Evolutionary conservation across 2,888 invertebrate genomes (phyloP), one percentile per base, ranked within the genome.

Genomic region (Oasisia sp.): DNA sequence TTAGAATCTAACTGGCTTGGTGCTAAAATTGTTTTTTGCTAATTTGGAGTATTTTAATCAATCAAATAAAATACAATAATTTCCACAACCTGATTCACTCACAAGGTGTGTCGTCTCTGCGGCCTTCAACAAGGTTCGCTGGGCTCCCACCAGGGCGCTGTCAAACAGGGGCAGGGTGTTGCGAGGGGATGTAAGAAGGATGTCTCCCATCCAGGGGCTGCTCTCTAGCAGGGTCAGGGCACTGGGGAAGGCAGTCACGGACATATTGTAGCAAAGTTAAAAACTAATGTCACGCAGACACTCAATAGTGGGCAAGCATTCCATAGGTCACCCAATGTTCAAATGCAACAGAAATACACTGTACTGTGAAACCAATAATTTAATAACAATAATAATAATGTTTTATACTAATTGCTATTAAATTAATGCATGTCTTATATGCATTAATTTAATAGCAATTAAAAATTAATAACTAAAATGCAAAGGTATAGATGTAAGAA

Each of bases 121-220:
- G 27, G 27, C 27, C 74, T 74, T 74, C 74, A 74, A n/a, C 27
- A 74, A 19, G 27, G 19, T 74, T 5, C 96, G 96, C 92, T 95
- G 94, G n/a, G 95, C 95, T 32, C 94, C 93, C 7, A 94, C 92
- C 56, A 96, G 92, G 1, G 96, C 95, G 27, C 93, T 92, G 95
- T 98, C 97, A 96, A 98, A 98, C 38, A 97, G 95, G 32, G 97
- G 97, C 93, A 98, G 96, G 94, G 97, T 97, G 92, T 97, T 96
- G 92, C 97, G 97, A 0, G 98, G 98, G 93, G 97, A 97, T 92
- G 97, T 97, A 92, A 98, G 96, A 92, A 98, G 97, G 94, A 97
- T 97, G 95, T 97, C 97, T n/a, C 93, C 94, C 32, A 94, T 89
- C 94, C 97, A 97, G 50, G 97, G 97, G 95, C 97, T 97, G 91